Base-by-base conservation (phyloP, 2,888 invertebrate genomes). In the Nycteola revayana region DNA sequence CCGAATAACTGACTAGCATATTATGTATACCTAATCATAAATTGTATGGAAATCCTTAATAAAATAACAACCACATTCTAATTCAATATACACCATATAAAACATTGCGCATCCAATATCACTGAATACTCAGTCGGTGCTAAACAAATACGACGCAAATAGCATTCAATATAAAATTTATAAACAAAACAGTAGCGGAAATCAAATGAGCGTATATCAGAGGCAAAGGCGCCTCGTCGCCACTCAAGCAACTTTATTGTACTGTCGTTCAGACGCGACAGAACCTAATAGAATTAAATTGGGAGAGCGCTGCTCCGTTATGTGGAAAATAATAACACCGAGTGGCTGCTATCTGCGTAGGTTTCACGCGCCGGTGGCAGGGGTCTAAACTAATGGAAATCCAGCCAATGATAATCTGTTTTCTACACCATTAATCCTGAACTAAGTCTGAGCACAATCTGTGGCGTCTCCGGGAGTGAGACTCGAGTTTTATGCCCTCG, bases 391-490 rank as follows among this genome's bases (percentile, higher is more conserved):
- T 85, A 87, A 86, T 86, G 81, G 87, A 86, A 86, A 86, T 82
- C 81, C 83, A 73, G 82, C 84, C 86, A 88, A 89, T 89, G 89
- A 89, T 89, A 89, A 89, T 89, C 89, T 89, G 88, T 87, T 89
- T 89, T 89, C 89, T 88, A 86, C 87, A 87, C 87, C 89, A 89
- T 89, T 89, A 89, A 89, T 89, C 89, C 88, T 82, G 73, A 84
- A 86, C 84, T 89, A 87, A 87, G 86, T 81, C 87, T 86, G 73
- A 81, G 86, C 68, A 77, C 84, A 84, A 85, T 86, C 87, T 87
- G 87, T 64, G 87, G 87, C 84, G 83, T 81, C 82, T 83, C 72
- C 69, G 74, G 62, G 73, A 83, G 79, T 77, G 76, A 72, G 82
- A 74, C 73, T 78, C 75, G 77, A 88, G 87, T 88, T 88, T 87